Evolutionary conservation across 2,888 invertebrate species (phyloP).

Genomic region (Ptychoptera albimana): DNA sequence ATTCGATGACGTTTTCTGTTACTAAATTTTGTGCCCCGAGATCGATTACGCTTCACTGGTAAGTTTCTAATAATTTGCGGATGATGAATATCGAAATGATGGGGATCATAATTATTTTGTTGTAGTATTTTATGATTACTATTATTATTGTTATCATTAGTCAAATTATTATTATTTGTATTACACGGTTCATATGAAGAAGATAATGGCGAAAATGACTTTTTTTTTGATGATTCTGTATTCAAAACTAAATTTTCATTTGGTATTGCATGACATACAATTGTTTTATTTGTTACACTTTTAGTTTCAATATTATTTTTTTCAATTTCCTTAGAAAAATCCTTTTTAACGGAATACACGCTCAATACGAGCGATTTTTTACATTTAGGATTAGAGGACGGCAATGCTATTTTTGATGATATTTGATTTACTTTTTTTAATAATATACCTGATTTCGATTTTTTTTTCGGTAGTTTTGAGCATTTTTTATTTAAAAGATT

Average conservation of each 20-base stretch:
- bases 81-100: slow-evolving; percentile 13
- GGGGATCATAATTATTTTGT: slow-evolving; percentile 5
- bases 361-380: too few species aligned
- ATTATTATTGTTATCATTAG: slow-evolving; percentile 1
- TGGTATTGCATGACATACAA: too few species aligned
- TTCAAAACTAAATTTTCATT: not conserved
- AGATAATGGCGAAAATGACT: not conserved
- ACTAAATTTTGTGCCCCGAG: slow-evolving; percentile 25
- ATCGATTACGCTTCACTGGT: slow-evolving; percentile 22
- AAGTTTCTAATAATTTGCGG: slow-evolving; percentile 6
- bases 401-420: too few species aligned
- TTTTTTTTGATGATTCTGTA: not conserved
- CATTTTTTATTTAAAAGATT: too few species aligned
- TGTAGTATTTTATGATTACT: not conserved
- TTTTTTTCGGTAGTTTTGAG: too few species aligned
- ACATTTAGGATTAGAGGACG: too few species aligned
- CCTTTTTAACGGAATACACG: too few species aligned
- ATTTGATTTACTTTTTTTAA: too few species aligned
- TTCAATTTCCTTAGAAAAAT: too few species aligned
- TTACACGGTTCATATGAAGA: not conserved
- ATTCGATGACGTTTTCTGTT: slow-evolving; percentile 22
- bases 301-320: too few species aligned
- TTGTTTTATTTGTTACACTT: too few species aligned
- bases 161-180: slow-evolving; percentile 7
- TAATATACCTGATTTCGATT: too few species aligned